These are phyloP conservation scores for Bambusicola thoracicus DNA, from an alignment of 2,113 vertebrate species.

Conservation along the genomic window DNA sequence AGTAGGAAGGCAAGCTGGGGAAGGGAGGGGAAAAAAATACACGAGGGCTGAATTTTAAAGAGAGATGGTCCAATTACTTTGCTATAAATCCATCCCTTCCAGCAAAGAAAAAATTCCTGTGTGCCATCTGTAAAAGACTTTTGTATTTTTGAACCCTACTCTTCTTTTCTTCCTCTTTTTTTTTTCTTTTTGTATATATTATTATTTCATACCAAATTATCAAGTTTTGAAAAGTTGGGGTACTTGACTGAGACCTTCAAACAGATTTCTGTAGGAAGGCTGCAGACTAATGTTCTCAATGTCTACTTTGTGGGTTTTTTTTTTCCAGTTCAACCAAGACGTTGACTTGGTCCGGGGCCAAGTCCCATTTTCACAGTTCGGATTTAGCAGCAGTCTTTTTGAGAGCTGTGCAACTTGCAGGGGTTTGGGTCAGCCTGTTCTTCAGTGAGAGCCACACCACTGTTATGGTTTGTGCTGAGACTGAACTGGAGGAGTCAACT, in stretches of 20 bases:
- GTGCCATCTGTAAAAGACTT: neutral
- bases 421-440: conserved; percentile 11
- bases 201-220: neutral
- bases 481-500: neutral
- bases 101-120: neutral
- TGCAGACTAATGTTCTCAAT: neutral
- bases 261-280: neutral
- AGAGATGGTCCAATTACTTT: neutral
- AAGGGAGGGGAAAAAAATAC: neutral
- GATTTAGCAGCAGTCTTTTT: conserved; percentile 35
- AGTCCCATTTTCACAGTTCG: conserved; percentile 44
- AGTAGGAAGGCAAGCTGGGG: neutral
- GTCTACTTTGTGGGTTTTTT: conserved; percentile 9
- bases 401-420: neutral
- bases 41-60: neutral
- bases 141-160: neutral
- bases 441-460: neutral
- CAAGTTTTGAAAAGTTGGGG: neutral
- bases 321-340: conserved; percentile 5
- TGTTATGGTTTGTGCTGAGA: neutral
- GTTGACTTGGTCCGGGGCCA: conserved; percentile 21
- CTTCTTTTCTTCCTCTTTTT: fast-evolving
- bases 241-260: neutral
- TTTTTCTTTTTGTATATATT: neutral
- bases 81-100: neutral